Base-by-base conservation (phyloP, 2,888 invertebrate species). In the Athrips mouffetella region DNA sequence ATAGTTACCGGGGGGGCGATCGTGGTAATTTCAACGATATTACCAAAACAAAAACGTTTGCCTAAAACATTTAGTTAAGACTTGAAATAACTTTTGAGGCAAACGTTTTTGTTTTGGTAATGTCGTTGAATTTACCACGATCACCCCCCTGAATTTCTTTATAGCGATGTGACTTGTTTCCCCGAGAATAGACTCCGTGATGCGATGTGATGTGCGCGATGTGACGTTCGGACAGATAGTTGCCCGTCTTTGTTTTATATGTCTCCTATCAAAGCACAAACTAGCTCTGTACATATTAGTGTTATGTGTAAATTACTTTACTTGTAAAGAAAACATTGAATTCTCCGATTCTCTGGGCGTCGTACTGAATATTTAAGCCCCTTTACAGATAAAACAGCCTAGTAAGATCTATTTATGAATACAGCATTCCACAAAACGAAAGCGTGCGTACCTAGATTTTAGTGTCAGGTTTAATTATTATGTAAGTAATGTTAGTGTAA, bases 211-310 rank as follows among this genome's bases (percentile, higher is more conserved):
- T n/a, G n/a, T n/a, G 39, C 44, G 49, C 25, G 49, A 54, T 59
- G 56, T 48, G 51, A 57, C 57, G 54, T 53, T 52, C 55, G 56
- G 49, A 45, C 42, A 41, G 48, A 48, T 40, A 45, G 47, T 48
- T 50, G 45, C 48, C 49, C 55, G 49, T 51, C 57, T 62, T 58
- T 64, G 63, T 66, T 70, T 67, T 70, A n/a, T n/a, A 70, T 70
- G 69, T 76, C 67, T 63, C 75, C 72, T 77, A 79, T 80, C 80
- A 76, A 78, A 79, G 85, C 86, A 87, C 87, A 85, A 84, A 87
- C 79, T 84, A 80, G 77, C 70, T 75, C 39, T 88, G 87, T 87
- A 87, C 62, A 88, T 88, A 87, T 78, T 86, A 87, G 86, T 75
- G 73, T 81, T 79, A 85, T 72, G 67, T 87, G 85, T 87, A 86